Conservation (phyloP, 2,113 vertebrate genomes). For the Cryptomyrus ogoouensis region DNA sequence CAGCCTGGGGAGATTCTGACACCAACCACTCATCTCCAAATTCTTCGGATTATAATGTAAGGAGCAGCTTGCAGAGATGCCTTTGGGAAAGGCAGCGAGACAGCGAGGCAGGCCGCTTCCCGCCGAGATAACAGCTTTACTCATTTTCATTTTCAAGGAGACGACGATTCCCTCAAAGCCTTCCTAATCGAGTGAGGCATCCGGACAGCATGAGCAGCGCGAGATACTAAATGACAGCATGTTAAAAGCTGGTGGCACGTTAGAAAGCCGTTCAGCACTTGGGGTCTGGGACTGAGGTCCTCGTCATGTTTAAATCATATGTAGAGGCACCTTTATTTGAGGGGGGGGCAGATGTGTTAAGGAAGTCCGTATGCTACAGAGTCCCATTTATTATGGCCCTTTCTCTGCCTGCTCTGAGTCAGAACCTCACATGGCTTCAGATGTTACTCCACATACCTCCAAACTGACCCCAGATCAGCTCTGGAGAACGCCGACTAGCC, state of each 20-base stretch:
- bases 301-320: not conserved
- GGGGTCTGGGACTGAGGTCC: not conserved
- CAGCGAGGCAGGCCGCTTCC: not conserved
- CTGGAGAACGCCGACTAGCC: not conserved
- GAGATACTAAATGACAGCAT: not conserved
- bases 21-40: not conserved
- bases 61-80: not conserved
- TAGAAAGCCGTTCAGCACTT: not conserved
- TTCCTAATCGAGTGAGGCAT: not conserved
- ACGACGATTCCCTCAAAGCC: not conserved
- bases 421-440: not conserved
- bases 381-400: not conserved
- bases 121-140: not conserved
- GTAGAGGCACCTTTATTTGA: not conserved
- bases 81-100: not conserved
- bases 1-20: not conserved
- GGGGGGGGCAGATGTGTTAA: not conserved
- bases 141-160: slow-evolving; percentile 14
- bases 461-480: not conserved
- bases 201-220: not conserved
- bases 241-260: not conserved
- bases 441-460: not conserved
- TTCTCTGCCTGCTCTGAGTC: not conserved
- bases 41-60: not conserved
- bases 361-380: not conserved